Base-by-base conservation (phyloP, 2,113 vertebrate genomes). In the Zosterops lateralis region DNA sequence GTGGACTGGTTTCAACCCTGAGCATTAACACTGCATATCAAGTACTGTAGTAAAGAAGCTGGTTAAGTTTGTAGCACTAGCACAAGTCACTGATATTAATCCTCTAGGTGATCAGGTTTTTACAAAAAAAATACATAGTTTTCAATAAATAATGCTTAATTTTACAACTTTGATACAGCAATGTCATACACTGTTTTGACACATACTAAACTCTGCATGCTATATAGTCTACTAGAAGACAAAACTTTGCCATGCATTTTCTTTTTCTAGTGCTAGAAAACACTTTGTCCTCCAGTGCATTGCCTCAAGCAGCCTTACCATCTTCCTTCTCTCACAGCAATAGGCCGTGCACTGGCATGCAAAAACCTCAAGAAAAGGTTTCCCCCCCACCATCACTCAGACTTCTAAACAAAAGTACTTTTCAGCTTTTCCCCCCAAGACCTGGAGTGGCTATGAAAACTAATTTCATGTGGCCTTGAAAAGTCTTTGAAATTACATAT, bases 101-200 rank as follows among this genome's bases (percentile, higher is more conserved):
- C 95, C 97, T 98, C 97, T 98, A 97, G 97, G 98, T 97, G 97
- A 98, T 98, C 97, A 97, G 97, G 94, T 98, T 98, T 98, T 97
- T 98, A 98, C 98, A 98, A 98, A 98, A 97, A 98, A 98, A 98
- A 98, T 98, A 98, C 98, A 98, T 98, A 98, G 98, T 98, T 98
- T 98, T 98, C 97, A 98, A 98, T 98, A 98, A 98, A 98, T 98
- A 98, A 98, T 98, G 98, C 98, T 98, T 98, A 98, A 98, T 96
- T 98, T 98, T 98, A 98, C 98, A 98, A 98, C 97, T 98, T 98
- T 98, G 98, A 98, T 98, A 98, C 98, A 98, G 98, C 97, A 97
- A 98, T 96, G 98, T 97, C 98, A 98, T 97, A 98, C 98, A 98
- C 98, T 92, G 97, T 97, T 96, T 97, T 94, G 96, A 98, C 98